These are phyloP conservation scores for Chaitophorus viminalis DNA, from an alignment of 2,888 invertebrate species.

Conservation along the genomic window DNA sequence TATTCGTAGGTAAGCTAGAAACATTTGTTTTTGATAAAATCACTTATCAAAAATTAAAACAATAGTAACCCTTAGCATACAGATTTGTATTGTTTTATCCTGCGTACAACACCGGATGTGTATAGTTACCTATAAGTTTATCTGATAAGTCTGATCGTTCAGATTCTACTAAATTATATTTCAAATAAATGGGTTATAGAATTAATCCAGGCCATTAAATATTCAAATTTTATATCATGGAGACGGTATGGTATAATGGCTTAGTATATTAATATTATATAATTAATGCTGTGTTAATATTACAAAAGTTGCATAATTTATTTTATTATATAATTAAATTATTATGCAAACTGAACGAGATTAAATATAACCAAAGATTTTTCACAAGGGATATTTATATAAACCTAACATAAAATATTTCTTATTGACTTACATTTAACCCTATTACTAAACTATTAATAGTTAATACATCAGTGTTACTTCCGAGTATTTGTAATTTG, in stretches of 20 bases:
- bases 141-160: background rate
- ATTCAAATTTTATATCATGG: background rate
- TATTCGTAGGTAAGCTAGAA: too few species aligned
- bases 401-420: too few species aligned
- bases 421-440: too few species aligned
- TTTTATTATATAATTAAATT: background rate
- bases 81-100: too few species aligned
- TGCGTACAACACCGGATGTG: too few species aligned
- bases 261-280: background rate
- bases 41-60: too few species aligned
- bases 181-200: background rate
- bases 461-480: too few species aligned
- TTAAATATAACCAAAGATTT: background rate
- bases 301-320: background rate
- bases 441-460: too few species aligned
- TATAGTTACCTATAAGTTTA: too few species aligned
- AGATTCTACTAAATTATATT: background rate
- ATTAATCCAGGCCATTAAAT: background rate
- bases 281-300: background rate
- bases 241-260: background rate
- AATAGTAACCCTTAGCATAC: too few species aligned
- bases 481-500: too few species aligned
- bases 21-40: too few species aligned
- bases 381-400: background rate
- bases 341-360: background rate